Evolutionary conservation across 1,140 invertebrate genomes (phyloP), one percentile per base, ranked within the genome.

Genomic region (Neuroterus valhalla): DNA sequence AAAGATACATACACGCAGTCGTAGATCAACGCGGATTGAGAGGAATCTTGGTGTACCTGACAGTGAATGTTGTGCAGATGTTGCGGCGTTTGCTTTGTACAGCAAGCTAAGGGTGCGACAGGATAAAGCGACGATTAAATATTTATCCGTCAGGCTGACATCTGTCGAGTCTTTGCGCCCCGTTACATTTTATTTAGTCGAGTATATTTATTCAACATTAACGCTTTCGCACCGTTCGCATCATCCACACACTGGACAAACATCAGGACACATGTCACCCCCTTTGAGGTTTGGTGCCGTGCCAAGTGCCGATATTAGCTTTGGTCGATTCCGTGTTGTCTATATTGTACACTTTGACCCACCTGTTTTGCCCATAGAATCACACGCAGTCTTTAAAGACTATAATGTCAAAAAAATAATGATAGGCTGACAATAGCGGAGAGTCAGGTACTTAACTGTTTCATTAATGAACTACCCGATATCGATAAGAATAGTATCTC

Each of bases 51-150:
- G 21, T 73, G 26, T 15, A 55, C 45, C 23, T 11, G 48, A 45
- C 31, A 71, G 42, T 43, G 68, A 72, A 70, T 55, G 44, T 68
- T 70, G 62, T 77, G 70, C 75, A 81, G 71, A 74, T 78, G 77
- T 74, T 75, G 46, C 15, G 72, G 74, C 75, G 76, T 82, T 81
- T 80, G 77, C 79, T 84, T 82, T 84, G 79, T 84, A 73, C 75
- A 75, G 14, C 75, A 43, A 76, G 76, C 70, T 79, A 75, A 70
- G 75, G 74, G 75, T 75, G 72, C 48, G 66, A 79, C 62, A 52
- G 71, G 76, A 78, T 82, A 76, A 82, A 82, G 78, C 74, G 71
- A 45, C 72, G 81, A 82, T 82, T 82, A 79, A 82, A 82, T 82
- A 82, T 82, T 82, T 82, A 80, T 82, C 78, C 78, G 75, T 72